phyloP scores from a whole-genome alignment of 2,797 vertebrate genomes.

The Triplophysa bombifrons region DNA sequence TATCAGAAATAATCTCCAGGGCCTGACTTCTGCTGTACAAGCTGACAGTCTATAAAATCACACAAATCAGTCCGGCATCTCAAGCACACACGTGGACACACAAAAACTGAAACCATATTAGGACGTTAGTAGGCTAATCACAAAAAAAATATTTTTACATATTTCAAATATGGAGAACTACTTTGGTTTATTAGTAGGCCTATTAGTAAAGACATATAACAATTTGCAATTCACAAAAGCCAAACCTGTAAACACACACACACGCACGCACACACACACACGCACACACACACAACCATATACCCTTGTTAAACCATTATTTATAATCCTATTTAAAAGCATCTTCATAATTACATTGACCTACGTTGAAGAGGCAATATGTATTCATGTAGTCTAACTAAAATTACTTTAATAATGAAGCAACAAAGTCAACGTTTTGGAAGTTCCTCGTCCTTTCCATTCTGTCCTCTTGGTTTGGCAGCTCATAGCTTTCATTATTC shows the following conservation, averaged over 20 bases:
- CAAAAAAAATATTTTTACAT: neutral
- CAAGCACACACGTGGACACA: slow-evolving; percentile 1
- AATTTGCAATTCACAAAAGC: no score
- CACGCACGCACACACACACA: neutral
- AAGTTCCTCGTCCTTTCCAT: neutral
- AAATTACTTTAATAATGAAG: no score
- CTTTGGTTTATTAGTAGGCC: neutral
- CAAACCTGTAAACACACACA: slow-evolving; percentile 10
- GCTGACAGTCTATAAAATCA: slow-evolving; percentile 13
- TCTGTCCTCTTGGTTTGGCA: neutral
- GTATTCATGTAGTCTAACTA: neutral
- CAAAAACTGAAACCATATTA: neutral
- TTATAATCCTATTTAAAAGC: neutral
- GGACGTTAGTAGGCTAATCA: neutral
- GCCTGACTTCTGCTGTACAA: slow-evolving; percentile 36
- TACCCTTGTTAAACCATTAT: neutral
- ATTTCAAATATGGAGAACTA: neutral
- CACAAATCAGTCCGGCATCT: neutral
- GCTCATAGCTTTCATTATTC: neutral
- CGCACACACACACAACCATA: neutral
- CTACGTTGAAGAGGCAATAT: neutral
- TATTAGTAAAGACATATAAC: neutral
- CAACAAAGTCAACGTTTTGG: neutral
- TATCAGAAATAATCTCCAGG: slow-evolving; percentile 34
- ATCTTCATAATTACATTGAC: neutral